These are phyloP conservation scores for Neelides folsomi DNA, from an alignment of 2,888 invertebrate genomes.

Conservation along the genomic window DNA sequence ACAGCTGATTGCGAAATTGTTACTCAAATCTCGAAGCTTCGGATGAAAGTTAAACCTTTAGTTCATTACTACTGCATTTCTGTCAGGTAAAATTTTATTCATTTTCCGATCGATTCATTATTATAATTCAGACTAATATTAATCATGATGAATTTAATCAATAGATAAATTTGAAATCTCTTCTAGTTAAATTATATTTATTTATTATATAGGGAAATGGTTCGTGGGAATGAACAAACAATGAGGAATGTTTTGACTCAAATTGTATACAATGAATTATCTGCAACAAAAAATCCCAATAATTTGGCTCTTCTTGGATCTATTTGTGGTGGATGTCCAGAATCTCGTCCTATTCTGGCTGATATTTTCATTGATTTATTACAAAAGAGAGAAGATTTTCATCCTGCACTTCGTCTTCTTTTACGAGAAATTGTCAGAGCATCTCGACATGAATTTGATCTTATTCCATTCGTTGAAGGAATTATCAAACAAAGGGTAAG, in stretches of 20 bases:
- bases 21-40: slow-evolving; percentile 70
- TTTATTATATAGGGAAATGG: slow-evolving; percentile 57
- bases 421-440: slow-evolving; percentile 78
- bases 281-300: slow-evolving; percentile 73
- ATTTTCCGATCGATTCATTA: too few relatives aligned
- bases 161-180: too few relatives aligned
- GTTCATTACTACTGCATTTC: slow-evolving; percentile 78
- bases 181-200: slow-evolving; percentile 9
- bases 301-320: slow-evolving; percentile 84
- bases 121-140: too few relatives aligned
- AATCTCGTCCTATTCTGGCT: slow-evolving; percentile 69
- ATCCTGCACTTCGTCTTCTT: slow-evolving; percentile 69
- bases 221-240: slow-evolving; percentile 69
- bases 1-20: slow-evolving; percentile 59
- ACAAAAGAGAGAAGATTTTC: slow-evolving; percentile 75
- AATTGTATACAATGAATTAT: slow-evolving; percentile 88
- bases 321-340: slow-evolving; percentile 72
- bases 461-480: slow-evolving; percentile 63
- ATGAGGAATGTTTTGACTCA: slow-evolving; percentile 72
- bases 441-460: slow-evolving; percentile 64
- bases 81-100: slow-evolving; percentile 50
- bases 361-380: slow-evolving; percentile 71
- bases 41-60: slow-evolving; percentile 84
- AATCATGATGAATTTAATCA: too few relatives aligned
- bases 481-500: slow-evolving; percentile 46